Conservation (phyloP, 2,888 invertebrate species). For the Megastigmus dorsalis region DNA sequence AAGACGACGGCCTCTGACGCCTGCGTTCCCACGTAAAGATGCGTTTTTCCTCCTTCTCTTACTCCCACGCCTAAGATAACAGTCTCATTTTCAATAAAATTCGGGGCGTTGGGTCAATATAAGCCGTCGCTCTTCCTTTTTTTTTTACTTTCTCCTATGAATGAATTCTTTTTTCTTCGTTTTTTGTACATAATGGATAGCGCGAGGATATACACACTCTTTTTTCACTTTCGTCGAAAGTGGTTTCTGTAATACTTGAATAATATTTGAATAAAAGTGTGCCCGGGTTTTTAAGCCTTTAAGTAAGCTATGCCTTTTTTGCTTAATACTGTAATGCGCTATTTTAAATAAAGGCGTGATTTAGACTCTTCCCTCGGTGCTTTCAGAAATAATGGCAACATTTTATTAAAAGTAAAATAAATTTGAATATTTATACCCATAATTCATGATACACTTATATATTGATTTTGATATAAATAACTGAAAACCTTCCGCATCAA, state of each 20-base stretch:
- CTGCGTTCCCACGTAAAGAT: constrained; percentile 1
- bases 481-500: no score
- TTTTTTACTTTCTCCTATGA: constrained; percentile 47
- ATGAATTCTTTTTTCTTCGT: constrained; percentile 35
- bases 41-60: constrained; percentile 2
- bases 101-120: constrained; percentile 44
- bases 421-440: no score
- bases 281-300: not conserved
- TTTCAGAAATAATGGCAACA: no score
- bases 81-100: constrained; percentile 50
- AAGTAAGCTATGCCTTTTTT: no score
- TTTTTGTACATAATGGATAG: constrained; percentile 18
- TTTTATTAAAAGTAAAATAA: no score
- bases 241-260: constrained; percentile 10
- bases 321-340: no score
- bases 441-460: no score
- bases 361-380: no score
- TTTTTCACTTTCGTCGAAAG: constrained; percentile 20
- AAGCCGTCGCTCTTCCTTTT: constrained; percentile 7
- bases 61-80: constrained; percentile 47
- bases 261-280: constrained; percentile 43
- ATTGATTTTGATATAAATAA: no score
- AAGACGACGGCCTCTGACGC: not conserved
- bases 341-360: no score
- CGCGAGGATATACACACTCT: not conserved